Percentiles rank a stretch among this genome's conserved stretches.
Evolutionary conservation across 2,797 vertebrate genomes (phyloP).

Genomic region (Rousettus madagascariensis): DNA sequence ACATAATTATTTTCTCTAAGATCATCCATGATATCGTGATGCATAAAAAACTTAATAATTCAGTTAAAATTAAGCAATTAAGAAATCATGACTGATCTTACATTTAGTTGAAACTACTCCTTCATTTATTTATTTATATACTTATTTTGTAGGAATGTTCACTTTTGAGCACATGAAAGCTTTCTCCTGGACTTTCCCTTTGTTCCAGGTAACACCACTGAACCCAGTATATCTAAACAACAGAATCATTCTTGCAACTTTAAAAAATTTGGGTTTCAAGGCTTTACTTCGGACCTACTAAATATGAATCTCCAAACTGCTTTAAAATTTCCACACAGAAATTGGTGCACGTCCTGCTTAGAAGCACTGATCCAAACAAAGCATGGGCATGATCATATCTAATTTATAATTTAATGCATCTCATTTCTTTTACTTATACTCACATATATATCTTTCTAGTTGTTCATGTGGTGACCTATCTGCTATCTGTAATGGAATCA

Average conservation of each 20-base stretch:
- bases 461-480: neutral
- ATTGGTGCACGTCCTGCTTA: neutral
- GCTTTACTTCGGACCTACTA: neutral
- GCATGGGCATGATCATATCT: neutral
- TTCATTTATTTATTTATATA: neutral
- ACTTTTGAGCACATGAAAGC: neutral
- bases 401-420: neutral
- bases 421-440: neutral
- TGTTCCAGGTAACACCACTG: neutral
- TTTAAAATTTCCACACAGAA: neutral
- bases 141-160: neutral
- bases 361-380: neutral
- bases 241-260: neutral
- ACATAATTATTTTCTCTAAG: neutral
- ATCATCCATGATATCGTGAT: neutral
- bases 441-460: neutral
- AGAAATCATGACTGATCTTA: neutral
- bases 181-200: neutral
- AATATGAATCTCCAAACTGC: neutral
- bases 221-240: neutral
- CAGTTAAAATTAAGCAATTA: neutral
- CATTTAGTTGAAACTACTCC: neutral
- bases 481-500: neutral
- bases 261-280: neutral
- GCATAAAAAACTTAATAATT: neutral